Evolutionary conservation across 2,888 invertebrate species (phyloP), one percentile per base, ranked within the genome.

Genomic region (Lycaena phlaeas): DNA sequence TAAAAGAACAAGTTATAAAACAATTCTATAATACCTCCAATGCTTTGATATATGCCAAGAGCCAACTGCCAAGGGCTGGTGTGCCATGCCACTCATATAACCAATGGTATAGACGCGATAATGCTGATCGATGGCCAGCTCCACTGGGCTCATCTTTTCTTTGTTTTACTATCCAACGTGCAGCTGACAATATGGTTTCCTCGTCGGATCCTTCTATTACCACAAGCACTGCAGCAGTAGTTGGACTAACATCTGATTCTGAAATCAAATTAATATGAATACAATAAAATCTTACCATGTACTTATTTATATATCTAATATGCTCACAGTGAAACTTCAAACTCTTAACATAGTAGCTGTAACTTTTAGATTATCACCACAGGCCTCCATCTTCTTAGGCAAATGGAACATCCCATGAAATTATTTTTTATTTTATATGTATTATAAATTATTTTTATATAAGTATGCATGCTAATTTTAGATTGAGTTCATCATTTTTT

Each of bases 21-120:
- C 18, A 4, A 18, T 18, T 12, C n/a, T 10, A 18, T 3, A 17
- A 14, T 39, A 81, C 87, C 62, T 89, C 88, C 15, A 92, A 68
- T 0, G 88, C 89, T 50, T 84, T 85, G 55, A 93, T 87, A 49
- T 90, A 88, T 2, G 88, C 87, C 54, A 89, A 71, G 1, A 92
- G 87, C 87, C 92, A 89, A 6, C 87, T 78, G 15, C 89, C 88
- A 0, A 93, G 73, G 31, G 87, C 87, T 2, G 88, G 86, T 0
- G 89, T 88, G 45, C 86, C 86, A 14, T 86, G 86, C 85, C 89
- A 90, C 40, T 85, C 79, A 1, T 85, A 78, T 41, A 91, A 64
- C 92, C 92, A 93, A n/a, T 73, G 74, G 56, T 90, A 92, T 1
- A 93, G 72, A 34, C 89, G 86, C 12, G 84, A 79, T 2, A 93